A percentile compares a stretch with the other conserved stretches of the same genome.
Evolutionary conservation across 2,797 vertebrate species (phyloP).

Genomic region (Falco rusticolus): DNA sequence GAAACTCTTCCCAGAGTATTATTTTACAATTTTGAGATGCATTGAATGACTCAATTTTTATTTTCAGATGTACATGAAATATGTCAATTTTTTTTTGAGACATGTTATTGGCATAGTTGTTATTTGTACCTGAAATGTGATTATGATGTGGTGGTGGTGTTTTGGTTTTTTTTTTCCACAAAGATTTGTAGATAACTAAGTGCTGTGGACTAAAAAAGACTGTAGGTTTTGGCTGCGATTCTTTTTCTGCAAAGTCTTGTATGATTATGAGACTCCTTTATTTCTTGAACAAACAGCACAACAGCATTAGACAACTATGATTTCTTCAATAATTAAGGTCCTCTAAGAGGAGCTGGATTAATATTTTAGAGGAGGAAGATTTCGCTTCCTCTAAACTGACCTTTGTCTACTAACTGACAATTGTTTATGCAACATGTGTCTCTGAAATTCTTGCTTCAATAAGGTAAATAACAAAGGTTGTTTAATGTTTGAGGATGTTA

Average conservation of each 20-base stretch:
- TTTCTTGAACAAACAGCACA: not conserved
- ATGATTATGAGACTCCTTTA: not conserved
- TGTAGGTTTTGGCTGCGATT: not conserved
- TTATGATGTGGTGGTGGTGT: not conserved
- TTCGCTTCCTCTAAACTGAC: not conserved
- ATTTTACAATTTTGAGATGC: not conserved
- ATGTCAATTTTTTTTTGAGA: not conserved
- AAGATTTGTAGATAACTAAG: not conserved
- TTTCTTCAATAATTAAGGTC: not conserved
- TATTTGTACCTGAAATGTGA: not conserved
- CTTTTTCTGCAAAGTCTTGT: not conserved
- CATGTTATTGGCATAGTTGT: not conserved
- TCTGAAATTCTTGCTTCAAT: not conserved
- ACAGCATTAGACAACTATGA: not conserved
- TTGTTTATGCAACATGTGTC: not conserved
- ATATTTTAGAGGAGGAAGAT: not conserved
- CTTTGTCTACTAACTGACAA: not conserved
- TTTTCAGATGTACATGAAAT: not conserved
- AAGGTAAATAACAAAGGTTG: not conserved
- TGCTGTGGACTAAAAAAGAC: not conserved
- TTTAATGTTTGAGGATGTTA: not conserved
- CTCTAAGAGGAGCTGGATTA: not conserved
- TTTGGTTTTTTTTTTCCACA: accelerated
- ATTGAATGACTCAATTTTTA: not conserved
- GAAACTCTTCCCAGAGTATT: not conserved